Evolutionary conservation across 2,113 vertebrate species (phyloP), one percentile per base, ranked within the genome.

Genomic region (Diadophis punctatus): DNA sequence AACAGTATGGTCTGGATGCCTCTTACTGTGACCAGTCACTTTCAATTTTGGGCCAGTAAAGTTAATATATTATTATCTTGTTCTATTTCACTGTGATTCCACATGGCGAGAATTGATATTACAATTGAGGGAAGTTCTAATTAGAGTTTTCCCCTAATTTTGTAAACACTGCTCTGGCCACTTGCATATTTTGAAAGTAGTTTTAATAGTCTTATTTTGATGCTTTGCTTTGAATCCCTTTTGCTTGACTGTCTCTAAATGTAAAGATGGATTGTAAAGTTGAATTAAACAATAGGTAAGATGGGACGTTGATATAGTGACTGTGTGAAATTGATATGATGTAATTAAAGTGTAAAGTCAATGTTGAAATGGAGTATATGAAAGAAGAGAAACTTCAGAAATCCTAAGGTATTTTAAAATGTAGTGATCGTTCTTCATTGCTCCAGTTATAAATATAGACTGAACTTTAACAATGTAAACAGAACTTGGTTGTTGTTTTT

Each of bases 341-440:
- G 48, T 91, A 51, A 87, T 91, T 52, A 68, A 68, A 52, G 46
- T 91, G 85, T 34, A 60, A 91, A 87, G 12, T 91, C 9, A 43
- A 5, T 7, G 25, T 56, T 86, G 39, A 85, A 55, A 5, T 8
- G 20, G 16, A 30, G 39, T 91, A 85, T 53, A 52, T 91, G 22
- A 55, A 87, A 87, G 55, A 87, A 91, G 43, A 60, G 55, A 60
- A 87, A 49, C 27, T 85, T 88, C 22, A 7, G 6, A 87, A 27
- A 48, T 88, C 39, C 68, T 34, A 89, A 88, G 91, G 12, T 46
- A n/a, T 94, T 55, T 43, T 51, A 74, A 95, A 85, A 88, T 39
- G 6, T 43, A 90, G 20, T 86, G 1, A 0, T 0, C 3, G 91
- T 18, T n/a, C 88, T 88, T 22, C 55, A 7, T 9, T 92, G 39